Evolutionary conservation across 2,888 invertebrate genomes (phyloP), one percentile per base, ranked within the genome.

Genomic region (Ectemnius cavifrons): DNA sequence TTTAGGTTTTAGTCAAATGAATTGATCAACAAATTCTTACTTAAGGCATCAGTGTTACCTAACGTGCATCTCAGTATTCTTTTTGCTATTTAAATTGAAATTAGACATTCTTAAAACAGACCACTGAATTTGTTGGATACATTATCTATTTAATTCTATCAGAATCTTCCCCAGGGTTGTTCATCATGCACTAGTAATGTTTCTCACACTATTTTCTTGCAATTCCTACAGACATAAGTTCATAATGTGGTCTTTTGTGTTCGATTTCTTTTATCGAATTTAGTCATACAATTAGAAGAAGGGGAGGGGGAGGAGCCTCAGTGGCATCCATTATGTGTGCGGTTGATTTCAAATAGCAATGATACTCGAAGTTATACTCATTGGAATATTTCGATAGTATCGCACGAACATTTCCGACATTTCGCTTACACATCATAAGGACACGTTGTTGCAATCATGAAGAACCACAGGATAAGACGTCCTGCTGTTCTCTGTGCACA

Each of bases 51-150:
- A 56, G 58, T 63, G 52, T 58, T 63, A 49, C 64, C 56, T 60
- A 69, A 64, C 11, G 28, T 59, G 52, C 72, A 49, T 73, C 64
- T 73, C 77, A 77, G 73, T 78, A 77, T 77, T 73, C 69, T 72
- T 77, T 63, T 61, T 58, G 63, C 66, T 68, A 75, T 77, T 69
- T 67, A 61, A 63, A 59, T 65, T 47, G 27, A 61, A 69, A 37
- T 64, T 67, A 66, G 73, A 72, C n/a, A 11, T 14, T 52, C 47
- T 37, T 37, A 37, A 37, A 37, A 37, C 37, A 45, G 49, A 72
- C 62, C 46, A 70, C 58, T 66, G 23, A 8, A 28, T 61, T 28
- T 66, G 65, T 58, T 75, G 65, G n/a, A 16, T n/a, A 18, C 20
- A 47, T 61, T 27, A 37, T 37, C 8, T 37, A 5, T 13, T 45